Base-by-base conservation (phyloP, 2,797 vertebrate genomes). In the Triplophysa yarkandensis region DNA sequence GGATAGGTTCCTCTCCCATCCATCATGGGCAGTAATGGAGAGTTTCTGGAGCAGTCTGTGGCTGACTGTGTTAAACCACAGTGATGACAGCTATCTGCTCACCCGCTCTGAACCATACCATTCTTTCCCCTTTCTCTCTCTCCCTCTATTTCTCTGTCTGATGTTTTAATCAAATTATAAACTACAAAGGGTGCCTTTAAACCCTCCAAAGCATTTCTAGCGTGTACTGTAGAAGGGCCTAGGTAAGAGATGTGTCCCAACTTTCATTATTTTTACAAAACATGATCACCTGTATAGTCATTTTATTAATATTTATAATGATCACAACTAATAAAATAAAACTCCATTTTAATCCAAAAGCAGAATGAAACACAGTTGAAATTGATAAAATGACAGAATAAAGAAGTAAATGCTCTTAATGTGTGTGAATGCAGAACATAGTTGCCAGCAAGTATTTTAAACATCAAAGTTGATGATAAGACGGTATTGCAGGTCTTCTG, bases 21-120 rank as follows among this genome's bases (percentile, higher is more conserved):
- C 69, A 82, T 83, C 80, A 82, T 74, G 65, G 66, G 72, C 65
- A 43, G 77, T 81, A 82, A 80, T 83, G 75, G 76, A 81, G 76
- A 83, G 78, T 78, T 81, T 80, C 77, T 80, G 78, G 76, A 79
- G 70, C 61, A 80, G 77, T 71, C 78, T 81, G 75, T 77, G 80
- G 77, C 74, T 64, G 78, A 75, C 75, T 80, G 70, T 69, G 77
- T 81, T 68, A 74, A 82, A 83, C 81, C 82, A 77, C 82, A 80
- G 79, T 7, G 78, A 81, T 79, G 80, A 83, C 79, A 80, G 81
- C 78, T 68, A 79, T 81, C 82, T 76, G 70, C 80, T 80, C 77
- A 77, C 79, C 69, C 60, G 57, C 34, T 79, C 71, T 68, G 71
- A 73, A 52, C 76, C 77, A 46, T 46, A 65, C 55, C 52, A 55